Percentiles rank a stretch among this genome's conserved stretches.
Conservation (phyloP, 2,113 vertebrate genomes). For the Plotosus lineatus region DNA sequence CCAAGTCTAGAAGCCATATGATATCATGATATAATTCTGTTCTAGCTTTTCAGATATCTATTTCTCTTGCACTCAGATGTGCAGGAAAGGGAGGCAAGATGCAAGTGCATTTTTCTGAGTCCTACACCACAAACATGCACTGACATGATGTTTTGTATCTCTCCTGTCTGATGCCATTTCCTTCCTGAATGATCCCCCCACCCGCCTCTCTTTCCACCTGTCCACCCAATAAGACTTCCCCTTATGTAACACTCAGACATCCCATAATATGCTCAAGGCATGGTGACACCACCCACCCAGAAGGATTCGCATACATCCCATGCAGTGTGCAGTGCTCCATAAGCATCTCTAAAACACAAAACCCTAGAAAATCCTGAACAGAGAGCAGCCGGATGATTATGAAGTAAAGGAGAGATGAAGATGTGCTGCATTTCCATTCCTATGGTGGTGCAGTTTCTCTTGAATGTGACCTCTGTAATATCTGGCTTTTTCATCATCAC, state of each 20-base stretch:
- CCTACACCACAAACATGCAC: neutral
- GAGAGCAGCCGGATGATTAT: neutral
- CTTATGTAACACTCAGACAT: constrained; percentile 28
- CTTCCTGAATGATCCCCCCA: neutral
- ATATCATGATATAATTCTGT: constrained; percentile 18
- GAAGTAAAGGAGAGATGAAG: neutral
- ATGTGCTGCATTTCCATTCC: neutral
- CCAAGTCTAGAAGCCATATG: neutral
- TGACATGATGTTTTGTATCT: neutral
- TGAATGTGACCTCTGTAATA: neutral
- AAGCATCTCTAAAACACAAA: constrained; percentile 36
- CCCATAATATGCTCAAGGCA: constrained; percentile 13
- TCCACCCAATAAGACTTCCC: constrained; percentile 1
- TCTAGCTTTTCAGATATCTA: neutral
- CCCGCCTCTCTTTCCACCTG: neutral
- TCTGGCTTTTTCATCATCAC: neutral
- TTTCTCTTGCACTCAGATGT: neutral
- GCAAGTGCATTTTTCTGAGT: neutral
- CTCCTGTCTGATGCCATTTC: neutral
- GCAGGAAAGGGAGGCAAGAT: neutral
- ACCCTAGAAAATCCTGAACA: neutral
- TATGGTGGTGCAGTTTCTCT: neutral
- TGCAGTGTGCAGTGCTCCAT: neutral
- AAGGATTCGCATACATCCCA: neutral
- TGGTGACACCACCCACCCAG: neutral